Conservation (phyloP, 2,888 invertebrate genomes). For the Sisyra nigra region DNA sequence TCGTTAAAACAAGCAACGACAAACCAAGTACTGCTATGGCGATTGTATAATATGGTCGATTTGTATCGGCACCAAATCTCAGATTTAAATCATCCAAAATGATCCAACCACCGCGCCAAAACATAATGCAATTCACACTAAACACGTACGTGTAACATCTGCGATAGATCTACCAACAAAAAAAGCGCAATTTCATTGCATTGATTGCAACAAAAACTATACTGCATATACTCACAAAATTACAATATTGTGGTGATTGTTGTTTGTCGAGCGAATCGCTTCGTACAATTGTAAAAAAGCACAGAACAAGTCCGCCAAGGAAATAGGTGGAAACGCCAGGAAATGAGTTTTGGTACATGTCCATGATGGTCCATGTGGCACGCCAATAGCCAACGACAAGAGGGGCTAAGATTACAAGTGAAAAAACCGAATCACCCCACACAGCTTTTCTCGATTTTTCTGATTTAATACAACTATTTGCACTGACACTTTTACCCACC, state of each 20-base stretch:
- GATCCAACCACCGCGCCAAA: conserved; percentile 37
- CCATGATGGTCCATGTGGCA: conserved; percentile 35
- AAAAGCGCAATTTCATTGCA: background rate
- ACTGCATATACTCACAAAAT: too few species aligned
- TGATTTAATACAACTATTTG: too few species aligned
- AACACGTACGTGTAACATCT: conserved; percentile 31
- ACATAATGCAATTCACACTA: conserved; percentile 30
- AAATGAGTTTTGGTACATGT: conserved; percentile 28
- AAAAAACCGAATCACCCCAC: conserved; percentile 26
- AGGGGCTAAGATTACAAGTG: conserved; percentile 29
- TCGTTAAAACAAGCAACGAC: conserved; percentile 10
- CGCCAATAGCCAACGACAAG: conserved; percentile 36
- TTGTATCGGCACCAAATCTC: too few species aligned
- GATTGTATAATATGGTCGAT: background rate
- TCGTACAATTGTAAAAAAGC: background rate
- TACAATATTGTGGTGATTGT: background rate
- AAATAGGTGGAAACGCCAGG: conserved; percentile 33
- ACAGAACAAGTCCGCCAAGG: conserved; percentile 27
- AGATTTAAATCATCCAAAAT: conserved; percentile 20
- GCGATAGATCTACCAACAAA: conserved; percentile 15
- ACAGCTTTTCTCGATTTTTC: conserved; percentile 13
- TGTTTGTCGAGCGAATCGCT: background rate
- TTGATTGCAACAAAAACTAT: too few species aligned
- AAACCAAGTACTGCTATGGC: conserved; percentile 3
- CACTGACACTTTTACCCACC: too few species aligned